Evolutionary conservation across 1,140 invertebrate species (phyloP).

Genomic region (Panagrolaimus sp.): DNA sequence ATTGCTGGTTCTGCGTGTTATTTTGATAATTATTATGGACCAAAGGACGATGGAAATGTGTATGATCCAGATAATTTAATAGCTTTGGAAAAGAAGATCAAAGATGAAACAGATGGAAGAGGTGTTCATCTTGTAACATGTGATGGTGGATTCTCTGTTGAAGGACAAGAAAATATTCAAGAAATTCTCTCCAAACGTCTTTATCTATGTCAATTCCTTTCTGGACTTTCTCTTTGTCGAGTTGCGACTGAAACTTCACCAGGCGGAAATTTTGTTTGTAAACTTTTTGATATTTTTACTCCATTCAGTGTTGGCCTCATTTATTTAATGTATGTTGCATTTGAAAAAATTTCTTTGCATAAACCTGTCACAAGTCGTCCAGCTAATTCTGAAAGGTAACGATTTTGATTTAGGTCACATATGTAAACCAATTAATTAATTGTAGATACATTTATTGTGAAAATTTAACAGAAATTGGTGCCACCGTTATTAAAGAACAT

Average conservation of each 20-base stretch:
- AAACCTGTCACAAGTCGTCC: constrained; percentile 95
- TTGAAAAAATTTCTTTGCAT: constrained; percentile 76
- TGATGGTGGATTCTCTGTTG: constrained; percentile 93
- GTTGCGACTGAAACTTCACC: constrained; percentile 27
- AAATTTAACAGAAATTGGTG: constrained; percentile 43
- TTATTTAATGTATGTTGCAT: constrained; percentile 86
- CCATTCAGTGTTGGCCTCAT: constrained; percentile 85
- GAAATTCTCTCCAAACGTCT: constrained; percentile 90
- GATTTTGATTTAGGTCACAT: background rate
- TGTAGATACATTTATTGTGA: constrained; percentile 80
- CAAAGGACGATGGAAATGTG: constrained; percentile 75
- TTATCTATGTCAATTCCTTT: constrained; percentile 86
- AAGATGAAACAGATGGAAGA: constrained; percentile 64
- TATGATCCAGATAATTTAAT: constrained; percentile 73
- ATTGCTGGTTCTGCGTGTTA: constrained; percentile 79
- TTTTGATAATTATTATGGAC: constrained; percentile 87
- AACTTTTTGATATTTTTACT: constrained; percentile 92
- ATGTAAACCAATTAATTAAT: background rate
- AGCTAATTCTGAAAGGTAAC: constrained; percentile 84
- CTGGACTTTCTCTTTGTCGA: constrained; percentile 77
- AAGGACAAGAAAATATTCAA: constrained; percentile 89
- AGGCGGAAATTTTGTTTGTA: constrained; percentile 86
- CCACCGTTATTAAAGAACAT: constrained; percentile 39
- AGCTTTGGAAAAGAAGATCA: constrained; percentile 43
- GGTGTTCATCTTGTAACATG: constrained; percentile 97